These are phyloP conservation scores for Chrysolina americana DNA, from an alignment of 2,888 invertebrate species.

Conservation along the genomic window DNA sequence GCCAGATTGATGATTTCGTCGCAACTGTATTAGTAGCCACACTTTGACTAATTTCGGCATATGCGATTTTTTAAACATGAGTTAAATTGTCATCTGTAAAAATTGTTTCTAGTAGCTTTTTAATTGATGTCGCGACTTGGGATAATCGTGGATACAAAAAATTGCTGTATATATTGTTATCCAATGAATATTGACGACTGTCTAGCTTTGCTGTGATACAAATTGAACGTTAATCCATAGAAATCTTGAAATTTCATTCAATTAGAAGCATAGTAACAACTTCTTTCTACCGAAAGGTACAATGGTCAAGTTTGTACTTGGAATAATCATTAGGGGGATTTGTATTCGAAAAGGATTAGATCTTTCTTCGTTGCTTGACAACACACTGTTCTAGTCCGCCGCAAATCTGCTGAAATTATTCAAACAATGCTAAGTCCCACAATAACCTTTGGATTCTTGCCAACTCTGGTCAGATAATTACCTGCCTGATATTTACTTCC, in stretches of 20 bases:
- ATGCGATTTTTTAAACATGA: no score
- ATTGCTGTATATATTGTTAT: no score
- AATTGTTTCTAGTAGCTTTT: no score
- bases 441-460: conserved; percentile 29
- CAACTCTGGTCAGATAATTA: conserved; percentile 31
- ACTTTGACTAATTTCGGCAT: no score
- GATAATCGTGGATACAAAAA: no score
- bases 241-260: background rate
- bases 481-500: conserved; percentile 18
- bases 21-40: no score
- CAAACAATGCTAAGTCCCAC: conserved; percentile 34
- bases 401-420: conserved; percentile 46
- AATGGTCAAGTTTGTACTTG: conserved; percentile 1
- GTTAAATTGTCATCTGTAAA: no score
- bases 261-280: background rate
- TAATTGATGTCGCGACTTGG: no score
- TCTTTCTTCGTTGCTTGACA: conserved; percentile 23
- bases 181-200: no score
- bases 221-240: background rate
- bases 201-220: background rate
- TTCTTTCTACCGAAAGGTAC: background rate
- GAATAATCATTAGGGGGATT: conserved; percentile 37
- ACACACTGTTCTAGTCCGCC: conserved; percentile 45
- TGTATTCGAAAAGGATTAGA: conserved; percentile 30
- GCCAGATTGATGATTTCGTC: no score